These are phyloP conservation scores for Sesamia inferens DNA, from an alignment of 2,888 invertebrate species.

Conservation along the genomic window DNA sequence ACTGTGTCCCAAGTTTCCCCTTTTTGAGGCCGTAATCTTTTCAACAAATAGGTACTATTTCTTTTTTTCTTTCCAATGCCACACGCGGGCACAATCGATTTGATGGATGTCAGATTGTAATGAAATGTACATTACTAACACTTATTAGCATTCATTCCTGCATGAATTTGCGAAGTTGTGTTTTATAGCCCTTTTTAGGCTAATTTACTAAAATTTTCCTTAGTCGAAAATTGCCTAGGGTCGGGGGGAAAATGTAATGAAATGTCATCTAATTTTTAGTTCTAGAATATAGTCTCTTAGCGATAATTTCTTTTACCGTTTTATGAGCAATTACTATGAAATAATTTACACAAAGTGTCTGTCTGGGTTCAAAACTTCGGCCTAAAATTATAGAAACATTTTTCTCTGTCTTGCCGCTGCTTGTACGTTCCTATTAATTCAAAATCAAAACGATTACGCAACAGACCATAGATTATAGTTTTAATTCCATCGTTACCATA, in stretches of 20 bases:
- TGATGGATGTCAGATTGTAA: neutral
- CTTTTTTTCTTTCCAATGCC: neutral
- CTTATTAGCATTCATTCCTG: too few relatives aligned
- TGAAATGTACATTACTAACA: too few relatives aligned
- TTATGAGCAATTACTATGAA: neutral
- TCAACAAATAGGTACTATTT: neutral
- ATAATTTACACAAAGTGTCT: neutral
- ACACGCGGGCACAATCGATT: neutral
- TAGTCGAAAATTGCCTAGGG: too few relatives aligned
- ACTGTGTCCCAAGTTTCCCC: neutral
- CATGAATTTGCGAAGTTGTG: too few relatives aligned
- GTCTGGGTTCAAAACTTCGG: neutral
- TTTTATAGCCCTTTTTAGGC: too few relatives aligned
- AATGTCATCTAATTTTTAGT: neutral
- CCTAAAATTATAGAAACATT: neutral
- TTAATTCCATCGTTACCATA: slow-evolving; percentile 46
- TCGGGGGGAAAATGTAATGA: too few relatives aligned
- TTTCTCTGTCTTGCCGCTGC: too few relatives aligned
- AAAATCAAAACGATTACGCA: slow-evolving; percentile 21
- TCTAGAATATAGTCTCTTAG: neutral
- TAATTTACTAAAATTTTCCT: too few relatives aligned
- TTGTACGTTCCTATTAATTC: neutral
- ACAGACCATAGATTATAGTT: slow-evolving; percentile 40
- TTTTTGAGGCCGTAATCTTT: neutral
- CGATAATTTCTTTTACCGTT: neutral